Base-by-base conservation (phyloP, 1,140 invertebrate species). In the Drosophila sechellia region DNA sequence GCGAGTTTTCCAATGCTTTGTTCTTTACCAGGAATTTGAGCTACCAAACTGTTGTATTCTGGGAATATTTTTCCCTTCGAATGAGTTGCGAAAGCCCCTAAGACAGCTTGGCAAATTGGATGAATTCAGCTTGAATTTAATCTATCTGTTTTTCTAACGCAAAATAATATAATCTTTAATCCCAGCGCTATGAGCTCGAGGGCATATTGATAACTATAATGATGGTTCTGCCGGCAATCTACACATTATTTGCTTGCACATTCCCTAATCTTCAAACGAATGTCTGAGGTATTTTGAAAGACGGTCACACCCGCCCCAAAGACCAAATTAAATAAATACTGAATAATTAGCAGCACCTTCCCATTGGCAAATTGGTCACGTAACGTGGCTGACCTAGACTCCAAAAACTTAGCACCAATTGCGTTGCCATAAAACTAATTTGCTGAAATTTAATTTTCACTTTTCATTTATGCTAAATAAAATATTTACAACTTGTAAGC, bases 401-500 rank as follows among this genome's bases (percentile, higher is more conserved):
- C 17, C 63, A 15, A 43, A 55, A 45, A 39, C 61, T 25, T 45
- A 40, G 34, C 63, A 15, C n/a, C 63, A 12, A 69, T 31, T n/a
- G 65, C 69, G 64, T 58, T 72, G 73, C 64, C 69, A 77, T 89
- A 89, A 89, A 87, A 87, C 79, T 87, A 87, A 89, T 83, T 87
- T 87, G 79, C 77, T 79, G 48, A 69, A 89, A 87, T 87, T 87
- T 80, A 87, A 87, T 87, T 87, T 75, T 89, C 40, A 66, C 59
- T 54, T 74, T 65, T 77, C 48, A 68, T 46, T 70, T 73, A 73
- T 69, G 54, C 57, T 65, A 50, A 78, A 83, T 87, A 66, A 87
- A 89, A 89, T 89, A 87, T 87, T 87, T 87, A 87, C 83, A 87
- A 87, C 83, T 81, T 87, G 70, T 83, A 71, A 87, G 83, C 83